A percentile compares a stretch with the other conserved stretches of the same genome.
These are phyloP conservation scores for Burhinus oedicnemus DNA, from an alignment of 2,113 vertebrate species.

Conservation along the genomic window DNA sequence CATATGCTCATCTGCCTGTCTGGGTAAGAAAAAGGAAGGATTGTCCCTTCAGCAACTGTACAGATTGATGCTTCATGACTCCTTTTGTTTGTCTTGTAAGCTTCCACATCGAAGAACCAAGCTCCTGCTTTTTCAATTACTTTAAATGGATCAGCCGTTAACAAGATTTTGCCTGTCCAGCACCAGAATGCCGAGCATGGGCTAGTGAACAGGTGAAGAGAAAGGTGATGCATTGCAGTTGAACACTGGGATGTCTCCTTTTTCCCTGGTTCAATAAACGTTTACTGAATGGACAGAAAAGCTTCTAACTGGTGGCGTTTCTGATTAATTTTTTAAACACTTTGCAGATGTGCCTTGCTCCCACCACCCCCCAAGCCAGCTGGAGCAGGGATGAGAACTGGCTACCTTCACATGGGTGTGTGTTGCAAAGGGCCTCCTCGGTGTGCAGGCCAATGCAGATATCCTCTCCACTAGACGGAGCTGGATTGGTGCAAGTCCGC, in stretches of 20 bases:
- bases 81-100: background rate
- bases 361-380: background rate
- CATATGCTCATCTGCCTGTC: background rate
- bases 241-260: background rate
- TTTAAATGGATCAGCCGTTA: background rate
- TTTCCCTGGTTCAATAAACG: background rate
- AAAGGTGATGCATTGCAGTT: background rate
- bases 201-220: background rate
- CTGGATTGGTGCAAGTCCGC: constrained; percentile 88
- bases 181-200: background rate
- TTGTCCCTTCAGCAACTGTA: background rate
- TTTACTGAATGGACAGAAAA: background rate
- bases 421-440: constrained; percentile 95
- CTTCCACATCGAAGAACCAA: background rate
- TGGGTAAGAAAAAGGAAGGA: background rate
- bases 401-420: constrained; percentile 92
- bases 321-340: background rate
- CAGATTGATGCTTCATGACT: background rate
- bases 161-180: background rate
- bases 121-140: background rate
- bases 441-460: constrained; percentile 98
- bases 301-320: background rate
- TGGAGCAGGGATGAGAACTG: background rate
- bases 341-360: background rate
- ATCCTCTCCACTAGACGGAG: constrained; percentile 85